Evolutionary conservation across 92 coral and sea anemone genomes (phyloP), one percentile per base, ranked within the genome.

Genomic region (Palythoa grandis): DNA sequence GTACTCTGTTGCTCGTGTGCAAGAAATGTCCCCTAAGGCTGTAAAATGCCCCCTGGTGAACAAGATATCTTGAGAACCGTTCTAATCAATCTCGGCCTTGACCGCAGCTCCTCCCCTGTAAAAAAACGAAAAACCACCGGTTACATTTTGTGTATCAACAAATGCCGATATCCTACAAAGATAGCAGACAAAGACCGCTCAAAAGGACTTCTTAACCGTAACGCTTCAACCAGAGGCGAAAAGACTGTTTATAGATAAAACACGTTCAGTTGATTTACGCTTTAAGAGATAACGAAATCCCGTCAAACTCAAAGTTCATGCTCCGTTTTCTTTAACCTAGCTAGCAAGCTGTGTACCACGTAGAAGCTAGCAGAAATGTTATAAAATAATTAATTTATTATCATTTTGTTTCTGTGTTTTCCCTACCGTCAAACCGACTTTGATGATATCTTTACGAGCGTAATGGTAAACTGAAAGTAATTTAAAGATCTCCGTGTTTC

Each of bases 61-160:
- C 60, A 7, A 80, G 61, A 29, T 60, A 65, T 80, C 85, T 48
- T 63, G 25, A 48, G 40, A 10, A 47, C 58, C 65, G 74, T 73
- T 80, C 65, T 63, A 48, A 25, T 80, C 48, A 80, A 48, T 65
- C 72, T 80, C 53, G 61, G 29, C 61, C 48, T 66, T 52, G 85
- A 66, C 85, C 85, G 53, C 85, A 80, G 54, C 85, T 66, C 85
- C 85, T 80, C 85, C 85, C 65, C 85, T 80, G 74, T 56, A 80
- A 70, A 63, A 48, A 80, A 66, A 11, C 19, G 56, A 47, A 35
- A 80, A 43, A 24, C 38, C 24, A 63, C 24, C 43, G 39, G 58
- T 47, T 65, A 80, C 72, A 38, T 23, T 61, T 13, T 16, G 74
- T 80, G 57, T 37, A 66, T 66, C 11, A 80, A 43, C 7, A 43